Conservation (phyloP, 2,113 vertebrate genomes). For the Axis porcinus region DNA sequence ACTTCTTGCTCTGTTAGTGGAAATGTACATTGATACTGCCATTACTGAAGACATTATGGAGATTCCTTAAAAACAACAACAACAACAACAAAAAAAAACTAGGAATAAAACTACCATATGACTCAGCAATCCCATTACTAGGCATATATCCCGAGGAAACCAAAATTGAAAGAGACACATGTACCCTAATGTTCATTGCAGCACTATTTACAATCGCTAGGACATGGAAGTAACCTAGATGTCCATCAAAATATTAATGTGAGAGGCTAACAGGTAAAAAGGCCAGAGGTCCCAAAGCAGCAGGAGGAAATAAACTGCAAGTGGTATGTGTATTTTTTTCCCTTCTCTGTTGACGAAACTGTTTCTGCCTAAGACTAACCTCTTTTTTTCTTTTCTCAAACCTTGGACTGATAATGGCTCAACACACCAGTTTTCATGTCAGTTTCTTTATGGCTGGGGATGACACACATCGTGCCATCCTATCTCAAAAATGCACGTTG, state of each 20-base stretch:
- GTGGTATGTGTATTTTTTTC: background rate
- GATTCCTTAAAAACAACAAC: background rate
- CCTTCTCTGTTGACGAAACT: background rate
- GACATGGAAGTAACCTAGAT: background rate
- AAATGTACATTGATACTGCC: background rate
- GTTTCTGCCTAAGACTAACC: background rate
- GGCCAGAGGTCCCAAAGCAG: background rate
- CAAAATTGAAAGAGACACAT: background rate
- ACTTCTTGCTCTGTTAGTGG: background rate
- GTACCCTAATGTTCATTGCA: background rate
- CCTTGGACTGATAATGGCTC: background rate
- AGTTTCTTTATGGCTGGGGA: background rate
- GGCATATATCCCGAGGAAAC: background rate
- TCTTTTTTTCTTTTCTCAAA: background rate
- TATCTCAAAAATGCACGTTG: background rate
- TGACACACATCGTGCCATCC: background rate
- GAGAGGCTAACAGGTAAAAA: background rate
- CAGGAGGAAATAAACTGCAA: background rate
- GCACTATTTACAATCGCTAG: background rate
- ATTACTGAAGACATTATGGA: background rate
- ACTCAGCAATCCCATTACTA: background rate
- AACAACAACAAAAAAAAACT: no score
- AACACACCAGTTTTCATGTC: background rate
- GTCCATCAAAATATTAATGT: no score
- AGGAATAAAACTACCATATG: background rate